phyloP scores from a whole-genome alignment of 2,797 vertebrate genomes.

The Xiphorhynchus erythropygius region DNA sequence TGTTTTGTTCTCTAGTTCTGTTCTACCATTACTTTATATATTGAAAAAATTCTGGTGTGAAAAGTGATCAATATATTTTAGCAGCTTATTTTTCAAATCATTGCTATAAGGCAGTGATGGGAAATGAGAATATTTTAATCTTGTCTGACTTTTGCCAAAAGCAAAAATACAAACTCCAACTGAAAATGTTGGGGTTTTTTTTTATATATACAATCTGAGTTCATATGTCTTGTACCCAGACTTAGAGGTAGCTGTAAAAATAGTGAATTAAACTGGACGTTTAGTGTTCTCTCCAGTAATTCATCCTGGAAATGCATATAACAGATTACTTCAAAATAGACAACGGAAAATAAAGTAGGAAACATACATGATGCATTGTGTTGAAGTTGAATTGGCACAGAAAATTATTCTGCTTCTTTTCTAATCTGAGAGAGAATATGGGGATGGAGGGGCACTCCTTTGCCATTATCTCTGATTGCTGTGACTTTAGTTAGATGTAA shows the following conservation, averaged over 20 bases:
- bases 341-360: not conserved
- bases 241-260: not conserved
- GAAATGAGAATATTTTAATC: not conserved
- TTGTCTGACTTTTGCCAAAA: not conserved
- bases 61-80: not conserved
- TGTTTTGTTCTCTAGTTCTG: not conserved
- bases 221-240: not conserved
- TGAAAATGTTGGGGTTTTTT: accelerated
- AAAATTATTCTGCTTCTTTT: not conserved
- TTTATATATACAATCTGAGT: not conserved
- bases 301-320: not conserved
- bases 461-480: not conserved
- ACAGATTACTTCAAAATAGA: not conserved
- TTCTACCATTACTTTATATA: not conserved
- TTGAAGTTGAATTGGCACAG: not conserved
- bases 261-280: not conserved
- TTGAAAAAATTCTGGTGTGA: not conserved
- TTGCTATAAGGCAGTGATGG: not conserved
- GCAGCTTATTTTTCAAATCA: not conserved
- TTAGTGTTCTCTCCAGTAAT: not conserved
- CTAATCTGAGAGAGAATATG: not conserved
- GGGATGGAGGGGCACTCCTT: not conserved
- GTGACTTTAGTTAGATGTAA: not conserved
- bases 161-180: not conserved
- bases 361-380: not conserved